These are phyloP conservation scores for Cheilosia vernalis DNA, from an alignment of 2,888 invertebrate species.

Conservation along the genomic window DNA sequence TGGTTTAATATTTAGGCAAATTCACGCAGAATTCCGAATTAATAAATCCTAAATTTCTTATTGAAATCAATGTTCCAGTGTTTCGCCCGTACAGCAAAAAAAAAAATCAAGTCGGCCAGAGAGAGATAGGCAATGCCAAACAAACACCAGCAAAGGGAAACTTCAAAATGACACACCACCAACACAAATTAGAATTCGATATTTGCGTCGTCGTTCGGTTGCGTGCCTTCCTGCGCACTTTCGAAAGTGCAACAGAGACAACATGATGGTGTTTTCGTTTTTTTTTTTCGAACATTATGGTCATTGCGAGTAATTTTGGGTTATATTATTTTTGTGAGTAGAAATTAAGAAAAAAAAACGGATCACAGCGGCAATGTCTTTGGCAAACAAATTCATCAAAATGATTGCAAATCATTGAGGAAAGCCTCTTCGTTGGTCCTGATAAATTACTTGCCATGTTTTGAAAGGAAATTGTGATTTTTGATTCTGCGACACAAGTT, in stretches of 20 bases:
- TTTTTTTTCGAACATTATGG: constrained; percentile 55
- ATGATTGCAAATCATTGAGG: constrained; percentile 39
- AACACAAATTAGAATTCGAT: constrained; percentile 70
- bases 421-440: constrained; percentile 4
- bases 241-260: constrained; percentile 41
- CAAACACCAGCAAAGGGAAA: constrained; percentile 69
- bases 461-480: constrained; percentile 12
- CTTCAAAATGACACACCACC: constrained; percentile 72
- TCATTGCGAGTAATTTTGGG: constrained; percentile 15
- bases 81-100: constrained; percentile 63
- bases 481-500: constrained; percentile 19
- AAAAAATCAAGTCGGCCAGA: constrained; percentile 55
- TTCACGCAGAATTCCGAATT: constrained; percentile 54
- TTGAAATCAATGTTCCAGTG: constrained; percentile 69
- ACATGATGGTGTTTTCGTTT: constrained; percentile 27
- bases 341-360: constrained; percentile 37
- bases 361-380: constrained; percentile 32
- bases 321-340: neutral
- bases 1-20: constrained; percentile 27
- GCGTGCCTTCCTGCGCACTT: constrained; percentile 45
- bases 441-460: constrained; percentile 59
- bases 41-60: constrained; percentile 62
- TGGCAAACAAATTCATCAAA: constrained; percentile 12
- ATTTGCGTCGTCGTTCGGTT: constrained; percentile 51
- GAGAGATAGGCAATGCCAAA: constrained; percentile 66